Evolutionary conservation across 2,113 vertebrate species (phyloP).

Genomic region (Nothoprocta pentlandii): DNA sequence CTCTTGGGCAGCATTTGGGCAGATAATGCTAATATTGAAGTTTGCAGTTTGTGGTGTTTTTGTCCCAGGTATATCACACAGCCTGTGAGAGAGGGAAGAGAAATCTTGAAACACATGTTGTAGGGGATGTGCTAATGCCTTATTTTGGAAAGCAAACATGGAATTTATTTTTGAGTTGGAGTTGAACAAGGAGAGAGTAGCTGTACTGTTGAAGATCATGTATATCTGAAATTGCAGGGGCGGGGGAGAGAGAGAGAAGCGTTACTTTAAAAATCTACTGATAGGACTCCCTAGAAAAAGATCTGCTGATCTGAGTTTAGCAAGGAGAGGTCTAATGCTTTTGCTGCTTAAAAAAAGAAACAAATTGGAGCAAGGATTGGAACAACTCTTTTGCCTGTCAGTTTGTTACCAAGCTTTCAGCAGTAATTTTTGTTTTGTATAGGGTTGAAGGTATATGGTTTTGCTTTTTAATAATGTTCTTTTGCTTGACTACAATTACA

Average conservation of each 20-base stretch:
- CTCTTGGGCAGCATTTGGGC: background rate
- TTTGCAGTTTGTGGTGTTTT: background rate
- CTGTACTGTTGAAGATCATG: background rate
- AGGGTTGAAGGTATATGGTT: background rate
- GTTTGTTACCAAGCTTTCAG: background rate
- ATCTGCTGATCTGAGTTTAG: background rate
- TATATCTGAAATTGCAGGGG: background rate
- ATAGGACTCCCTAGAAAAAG: background rate
- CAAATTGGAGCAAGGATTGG: background rate
- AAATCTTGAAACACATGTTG: background rate
- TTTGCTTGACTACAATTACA: background rate
- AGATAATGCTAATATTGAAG: background rate
- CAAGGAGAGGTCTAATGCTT: background rate
- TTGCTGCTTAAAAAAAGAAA: background rate
- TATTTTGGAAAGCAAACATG: background rate
- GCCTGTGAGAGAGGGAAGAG: background rate
- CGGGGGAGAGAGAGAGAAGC: background rate
- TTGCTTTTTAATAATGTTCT: background rate
- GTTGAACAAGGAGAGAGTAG: background rate
- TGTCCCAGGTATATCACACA: background rate
- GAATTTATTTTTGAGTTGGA: background rate
- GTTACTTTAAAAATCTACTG: background rate
- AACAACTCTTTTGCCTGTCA: background rate
- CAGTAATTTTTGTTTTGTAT: background rate
- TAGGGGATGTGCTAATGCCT: background rate